These are phyloP conservation scores for Pterostichus niger DNA, from an alignment of 2,888 invertebrate species.

Conservation along the genomic window DNA sequence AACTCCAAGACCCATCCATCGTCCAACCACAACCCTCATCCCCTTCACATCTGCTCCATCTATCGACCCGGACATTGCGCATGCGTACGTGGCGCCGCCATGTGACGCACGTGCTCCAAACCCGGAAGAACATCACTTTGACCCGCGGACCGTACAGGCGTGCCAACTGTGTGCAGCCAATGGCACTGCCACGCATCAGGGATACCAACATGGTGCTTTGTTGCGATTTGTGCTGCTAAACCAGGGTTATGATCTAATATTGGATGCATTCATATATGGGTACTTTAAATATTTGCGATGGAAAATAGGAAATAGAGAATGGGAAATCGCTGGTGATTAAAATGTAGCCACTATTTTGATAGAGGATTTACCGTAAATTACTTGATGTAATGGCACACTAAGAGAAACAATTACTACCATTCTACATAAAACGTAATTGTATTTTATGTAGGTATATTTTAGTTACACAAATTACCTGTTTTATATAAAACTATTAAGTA, in stretches of 20 bases:
- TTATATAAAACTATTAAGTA: no score
- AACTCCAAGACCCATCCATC: background rate
- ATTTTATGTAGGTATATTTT: no score
- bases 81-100: constrained; percentile 3
- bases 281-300: no score
- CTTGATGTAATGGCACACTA: no score
- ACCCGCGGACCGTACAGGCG: constrained; percentile 52
- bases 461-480: no score
- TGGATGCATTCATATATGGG: background rate
- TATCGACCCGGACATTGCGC: constrained; percentile 38
- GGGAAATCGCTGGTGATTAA: no score
- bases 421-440: no score
- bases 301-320: no score
- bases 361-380: no score
- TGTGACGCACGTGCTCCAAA: constrained; percentile 61
- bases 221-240: background rate
- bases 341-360: no score
- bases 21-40: background rate
- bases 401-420: no score
- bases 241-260: background rate
- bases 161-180: constrained; percentile 44
- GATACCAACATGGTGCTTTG: background rate
- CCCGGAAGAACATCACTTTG: constrained; percentile 63
- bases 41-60: background rate
- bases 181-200: constrained; percentile 14